Evolutionary conservation across 2,888 invertebrate species (phyloP).

Genomic region (Escarpia spicata): DNA sequence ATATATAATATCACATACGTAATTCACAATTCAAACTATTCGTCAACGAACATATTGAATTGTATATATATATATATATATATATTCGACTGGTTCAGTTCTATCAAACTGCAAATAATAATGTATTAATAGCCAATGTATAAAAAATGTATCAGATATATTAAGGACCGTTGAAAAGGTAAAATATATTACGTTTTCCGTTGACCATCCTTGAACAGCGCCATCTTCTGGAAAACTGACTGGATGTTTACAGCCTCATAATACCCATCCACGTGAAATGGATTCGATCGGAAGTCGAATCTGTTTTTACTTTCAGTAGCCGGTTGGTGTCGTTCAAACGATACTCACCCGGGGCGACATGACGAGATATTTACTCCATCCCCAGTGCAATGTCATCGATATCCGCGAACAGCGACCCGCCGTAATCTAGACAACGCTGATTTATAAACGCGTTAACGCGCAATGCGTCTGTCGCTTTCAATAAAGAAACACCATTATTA

Average conservation of each 20-base stretch:
- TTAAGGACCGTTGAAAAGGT: no score
- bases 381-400: not conserved
- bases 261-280: not conserved
- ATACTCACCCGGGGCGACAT: not conserved
- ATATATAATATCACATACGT: not conserved
- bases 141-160: no score
- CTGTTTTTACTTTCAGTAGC: conserved; percentile 13
- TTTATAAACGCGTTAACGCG: conserved; percentile 13
- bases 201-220: not conserved
- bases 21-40: no score
- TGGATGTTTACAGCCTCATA: not conserved
- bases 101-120: no score
- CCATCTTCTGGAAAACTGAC: not conserved
- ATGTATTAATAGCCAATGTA: no score
- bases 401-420: not conserved
- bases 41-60: no score
- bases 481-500: conserved; percentile 6
- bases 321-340: not conserved
- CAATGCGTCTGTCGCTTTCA: conserved; percentile 12
- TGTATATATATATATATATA: no score
- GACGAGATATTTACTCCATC: not conserved
- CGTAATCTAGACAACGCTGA: not conserved
- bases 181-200: not conserved
- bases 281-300: not conserved
- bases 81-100: no score